Conservation (phyloP, 2,113 vertebrate genomes). For the Colius striatus region DNA sequence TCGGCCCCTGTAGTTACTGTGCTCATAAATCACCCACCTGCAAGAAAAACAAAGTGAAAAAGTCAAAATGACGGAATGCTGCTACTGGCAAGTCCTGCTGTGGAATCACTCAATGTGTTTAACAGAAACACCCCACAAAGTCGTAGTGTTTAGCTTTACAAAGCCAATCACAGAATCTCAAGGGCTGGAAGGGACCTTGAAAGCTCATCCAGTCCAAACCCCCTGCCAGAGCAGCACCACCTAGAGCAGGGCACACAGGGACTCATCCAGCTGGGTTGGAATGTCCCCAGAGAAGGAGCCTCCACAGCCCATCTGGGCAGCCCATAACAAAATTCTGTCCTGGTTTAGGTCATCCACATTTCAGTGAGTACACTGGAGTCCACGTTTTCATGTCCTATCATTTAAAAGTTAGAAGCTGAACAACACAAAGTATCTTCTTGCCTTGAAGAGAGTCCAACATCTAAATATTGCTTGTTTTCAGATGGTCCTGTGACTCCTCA, state of each 20-base stretch:
- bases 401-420: neutral
- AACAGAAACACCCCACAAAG: neutral
- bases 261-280: no score
- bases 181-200: no score
- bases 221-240: no score
- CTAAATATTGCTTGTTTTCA: neutral
- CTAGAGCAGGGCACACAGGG: no score
- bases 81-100: neutral
- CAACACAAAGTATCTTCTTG: neutral
- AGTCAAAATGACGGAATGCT: neutral
- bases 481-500: neutral
- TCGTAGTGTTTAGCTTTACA: neutral
- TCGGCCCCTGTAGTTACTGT: slow-evolving; percentile 85
- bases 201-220: no score
- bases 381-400: neutral
- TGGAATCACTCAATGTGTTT: neutral
- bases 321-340: neutral
- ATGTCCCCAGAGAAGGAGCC: no score
- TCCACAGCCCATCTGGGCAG: no score
- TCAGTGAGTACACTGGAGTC: neutral
- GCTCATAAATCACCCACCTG: slow-evolving; percentile 93
- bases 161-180: neutral
- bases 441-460: neutral
- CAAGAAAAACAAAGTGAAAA: neutral
- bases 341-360: neutral